phyloP scores from a whole-genome alignment of 2,113 vertebrate species.

The Bombycilla garrulus region DNA sequence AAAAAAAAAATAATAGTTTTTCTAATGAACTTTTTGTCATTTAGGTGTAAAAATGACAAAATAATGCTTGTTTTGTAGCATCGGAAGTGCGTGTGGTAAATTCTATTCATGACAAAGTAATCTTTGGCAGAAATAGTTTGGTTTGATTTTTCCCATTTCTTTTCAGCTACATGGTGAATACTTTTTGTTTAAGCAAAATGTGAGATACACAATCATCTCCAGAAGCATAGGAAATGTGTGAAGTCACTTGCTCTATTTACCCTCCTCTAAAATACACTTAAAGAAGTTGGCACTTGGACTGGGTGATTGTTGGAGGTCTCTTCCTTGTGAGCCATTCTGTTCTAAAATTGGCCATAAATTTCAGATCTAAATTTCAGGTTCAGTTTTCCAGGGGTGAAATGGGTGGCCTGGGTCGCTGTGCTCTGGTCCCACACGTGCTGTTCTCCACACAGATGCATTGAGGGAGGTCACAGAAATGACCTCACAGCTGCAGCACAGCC shows the following conservation, averaged over 20 bases:
- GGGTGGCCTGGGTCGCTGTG: not conserved
- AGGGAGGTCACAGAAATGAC: slow-evolving; percentile 86
- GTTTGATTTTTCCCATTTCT: not conserved
- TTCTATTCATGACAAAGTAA: not conserved
- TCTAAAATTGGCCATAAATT: not conserved
- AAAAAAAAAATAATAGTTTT: not conserved
- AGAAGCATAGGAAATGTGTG: not conserved
- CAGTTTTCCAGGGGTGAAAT: not conserved
- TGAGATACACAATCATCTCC: not conserved
- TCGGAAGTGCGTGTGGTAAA: not conserved
- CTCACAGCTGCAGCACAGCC: slow-evolving; percentile 84
- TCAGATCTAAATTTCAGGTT: not conserved
- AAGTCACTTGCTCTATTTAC: not conserved
- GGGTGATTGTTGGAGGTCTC: rapidly evolving
- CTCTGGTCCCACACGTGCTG: not conserved
- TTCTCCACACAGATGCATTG: slow-evolving; percentile 79
- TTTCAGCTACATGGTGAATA: not conserved
- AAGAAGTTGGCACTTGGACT: not conserved
- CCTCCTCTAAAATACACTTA: not conserved
- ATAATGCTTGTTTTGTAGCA: not conserved
- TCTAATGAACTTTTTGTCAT: not conserved
- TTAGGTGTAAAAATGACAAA: not conserved
- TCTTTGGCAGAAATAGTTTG: not conserved
- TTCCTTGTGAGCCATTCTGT: not conserved
- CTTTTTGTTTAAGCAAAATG: not conserved